These are phyloP conservation scores for Atherinosoma microstoma DNA, from an alignment of 2,797 vertebrate species.

Conservation along the genomic window DNA sequence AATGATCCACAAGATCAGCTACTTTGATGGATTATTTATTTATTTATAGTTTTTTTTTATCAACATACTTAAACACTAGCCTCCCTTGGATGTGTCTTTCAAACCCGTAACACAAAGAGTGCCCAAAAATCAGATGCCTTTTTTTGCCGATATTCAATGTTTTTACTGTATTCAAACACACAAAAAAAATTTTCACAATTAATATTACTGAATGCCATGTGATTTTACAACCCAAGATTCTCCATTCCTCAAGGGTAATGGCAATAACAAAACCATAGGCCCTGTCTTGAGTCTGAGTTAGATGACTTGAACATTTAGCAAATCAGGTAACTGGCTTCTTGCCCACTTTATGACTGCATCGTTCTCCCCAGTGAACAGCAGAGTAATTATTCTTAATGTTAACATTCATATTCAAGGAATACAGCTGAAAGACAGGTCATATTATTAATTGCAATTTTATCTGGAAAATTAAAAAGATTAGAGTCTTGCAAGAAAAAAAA, in stretches of 20 bases:
- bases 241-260: conserved; percentile 62
- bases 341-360: conserved; percentile 31
- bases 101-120: conserved; percentile 11
- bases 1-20: conserved; percentile 66
- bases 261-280: conserved; percentile 66
- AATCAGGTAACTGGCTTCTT: conserved; percentile 42
- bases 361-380: conserved; percentile 9
- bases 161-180: not conserved
- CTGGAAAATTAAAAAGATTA: too few relatives aligned
- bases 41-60: conserved; percentile 12
- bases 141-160: not conserved
- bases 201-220: conserved; percentile 54
- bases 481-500: not conserved
- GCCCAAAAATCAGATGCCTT: not conserved
- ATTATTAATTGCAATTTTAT: not conserved
- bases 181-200: not conserved
- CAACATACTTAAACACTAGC: conserved; percentile 40
- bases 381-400: conserved; percentile 17
- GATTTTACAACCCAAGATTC: conserved; percentile 48
- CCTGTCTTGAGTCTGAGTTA: conserved; percentile 41
- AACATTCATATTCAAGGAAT: conserved; percentile 7
- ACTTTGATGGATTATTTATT: conserved; percentile 69
- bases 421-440: not conserved
- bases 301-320: conserved; percentile 44
- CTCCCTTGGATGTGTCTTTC: conserved; percentile 20